Evolutionary conservation across 1,140 invertebrate genomes (phyloP).

Genomic region (Temnothorax curvispinosus): DNA sequence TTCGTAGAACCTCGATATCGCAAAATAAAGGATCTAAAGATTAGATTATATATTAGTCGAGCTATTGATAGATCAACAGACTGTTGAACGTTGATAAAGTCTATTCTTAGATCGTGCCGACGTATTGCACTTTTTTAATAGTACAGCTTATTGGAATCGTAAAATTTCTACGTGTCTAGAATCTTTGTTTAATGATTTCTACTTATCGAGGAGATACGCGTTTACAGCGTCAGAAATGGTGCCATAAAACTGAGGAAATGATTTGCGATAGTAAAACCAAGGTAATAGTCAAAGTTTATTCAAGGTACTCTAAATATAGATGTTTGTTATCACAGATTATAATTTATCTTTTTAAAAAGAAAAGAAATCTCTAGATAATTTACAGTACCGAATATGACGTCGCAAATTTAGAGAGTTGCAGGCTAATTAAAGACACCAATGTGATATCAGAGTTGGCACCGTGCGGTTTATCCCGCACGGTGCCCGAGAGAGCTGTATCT

Average conservation of each 20-base stretch:
- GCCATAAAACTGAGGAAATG: background rate
- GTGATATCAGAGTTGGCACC: background rate
- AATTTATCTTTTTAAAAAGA: background rate
- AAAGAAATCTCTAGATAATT: background rate
- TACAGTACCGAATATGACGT: background rate
- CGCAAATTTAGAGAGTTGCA: background rate
- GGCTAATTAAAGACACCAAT: too few relatives aligned
- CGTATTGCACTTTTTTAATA: background rate
- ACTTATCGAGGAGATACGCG: background rate
- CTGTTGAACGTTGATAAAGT: background rate
- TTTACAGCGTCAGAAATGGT: background rate
- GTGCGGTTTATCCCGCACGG: background rate
- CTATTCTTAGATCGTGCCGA: background rate
- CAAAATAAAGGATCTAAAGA: background rate
- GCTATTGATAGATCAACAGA: background rate
- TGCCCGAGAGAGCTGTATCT: background rate
- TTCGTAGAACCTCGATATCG: background rate
- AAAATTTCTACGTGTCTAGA: background rate
- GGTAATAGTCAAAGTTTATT: background rate
- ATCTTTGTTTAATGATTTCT: background rate
- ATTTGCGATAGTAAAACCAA: background rate
- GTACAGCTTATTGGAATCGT: background rate
- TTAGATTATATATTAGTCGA: background rate
- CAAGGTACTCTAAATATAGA: background rate
- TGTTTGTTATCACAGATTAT: background rate